Conservation (phyloP, 1,140 invertebrate species). For the Chironomus striatipennis region DNA sequence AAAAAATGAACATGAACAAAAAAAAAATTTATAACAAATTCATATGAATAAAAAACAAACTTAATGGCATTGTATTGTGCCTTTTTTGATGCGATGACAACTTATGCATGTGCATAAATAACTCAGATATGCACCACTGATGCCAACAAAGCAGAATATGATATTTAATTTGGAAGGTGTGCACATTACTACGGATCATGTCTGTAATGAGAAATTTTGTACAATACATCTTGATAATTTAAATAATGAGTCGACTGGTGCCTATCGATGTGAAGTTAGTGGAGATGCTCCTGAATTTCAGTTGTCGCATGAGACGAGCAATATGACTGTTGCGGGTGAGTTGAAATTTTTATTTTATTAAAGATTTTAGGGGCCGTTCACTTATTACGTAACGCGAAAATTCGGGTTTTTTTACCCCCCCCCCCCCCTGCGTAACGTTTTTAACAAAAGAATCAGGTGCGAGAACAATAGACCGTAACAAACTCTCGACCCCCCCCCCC, state of each 20-base stretch:
- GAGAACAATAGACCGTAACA: too few species aligned
- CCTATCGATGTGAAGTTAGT: constrained; percentile 53
- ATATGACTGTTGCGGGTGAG: constrained; percentile 54
- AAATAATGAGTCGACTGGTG: constrained; percentile 44
- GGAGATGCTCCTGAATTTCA: constrained; percentile 55
- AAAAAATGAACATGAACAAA: too few species aligned
- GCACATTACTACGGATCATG: constrained; percentile 62
- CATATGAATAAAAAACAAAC: too few species aligned
- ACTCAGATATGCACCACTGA: constrained; percentile 37
- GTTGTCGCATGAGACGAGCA: constrained; percentile 47
- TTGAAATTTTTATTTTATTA: constrained; percentile 10
- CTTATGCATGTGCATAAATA: background rate
- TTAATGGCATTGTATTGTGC: too few species aligned
- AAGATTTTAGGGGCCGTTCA: background rate
- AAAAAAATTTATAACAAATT: too few species aligned
- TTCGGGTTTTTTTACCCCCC: too few species aligned
- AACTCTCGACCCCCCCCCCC: too few species aligned
- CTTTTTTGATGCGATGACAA: too few species aligned
- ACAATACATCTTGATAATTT: constrained; percentile 45
- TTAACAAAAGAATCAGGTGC: too few species aligned
- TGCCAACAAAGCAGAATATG: constrained; percentile 34
- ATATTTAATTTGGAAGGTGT: constrained; percentile 46
- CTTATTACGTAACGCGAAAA: too few species aligned
- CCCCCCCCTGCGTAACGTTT: too few species aligned
- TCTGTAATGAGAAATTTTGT: constrained; percentile 45